Base-by-base conservation (phyloP, 1,140 invertebrate species). In the Ceratina australensis region DNA sequence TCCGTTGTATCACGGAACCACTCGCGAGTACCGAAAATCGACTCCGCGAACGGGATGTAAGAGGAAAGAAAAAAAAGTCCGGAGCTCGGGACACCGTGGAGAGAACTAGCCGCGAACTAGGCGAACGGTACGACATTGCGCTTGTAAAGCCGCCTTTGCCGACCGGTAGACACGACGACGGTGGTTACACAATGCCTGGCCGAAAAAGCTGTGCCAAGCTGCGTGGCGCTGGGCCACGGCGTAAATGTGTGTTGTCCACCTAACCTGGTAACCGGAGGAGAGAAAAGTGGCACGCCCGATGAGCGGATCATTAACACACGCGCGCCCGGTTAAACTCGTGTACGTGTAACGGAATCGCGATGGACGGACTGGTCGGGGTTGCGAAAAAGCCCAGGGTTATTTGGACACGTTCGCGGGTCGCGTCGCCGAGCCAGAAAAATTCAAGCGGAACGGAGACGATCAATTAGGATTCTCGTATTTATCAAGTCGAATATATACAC, bases 141-240 rank as follows among this genome's bases (percentile, higher is more conserved):
- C 49, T 64, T 63, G 65, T 64, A 75, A 67, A 75, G 61, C 26
- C 71, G 57, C 26, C 24, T 47, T 52, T 42, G 33, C 33, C 33
- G 33, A 42, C 33, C 33, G 33, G 54, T 76, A 74, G 18, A 67
- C 72, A 72, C 18, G 18, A 59, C 8, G 20, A 61, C 76, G 75
- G 10, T 65, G 78, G 78, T 89, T 89, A 88, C 87, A 88, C 88
- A 89, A 89, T 84, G 59, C 80, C 80, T 88, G 88, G 84, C 88
- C 87, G 77, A 84, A 89, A 86, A 86, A 81, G 75, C 80, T 50
- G 84, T 89, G 88, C 88, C 88, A 89, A 89, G 85, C 79, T 87
- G 87, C 87, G 87, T 87, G 87, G 86, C 87, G 82, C 84, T 81
- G 79, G 80, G 85, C 86, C 88, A 85, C 74, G 72, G 77, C 78